Percentiles rank a stretch among this genome's conserved stretches.
These are phyloP conservation scores for Papilio polyxenes DNA, from an alignment of 1,140 invertebrate species.

Conservation along the genomic window DNA sequence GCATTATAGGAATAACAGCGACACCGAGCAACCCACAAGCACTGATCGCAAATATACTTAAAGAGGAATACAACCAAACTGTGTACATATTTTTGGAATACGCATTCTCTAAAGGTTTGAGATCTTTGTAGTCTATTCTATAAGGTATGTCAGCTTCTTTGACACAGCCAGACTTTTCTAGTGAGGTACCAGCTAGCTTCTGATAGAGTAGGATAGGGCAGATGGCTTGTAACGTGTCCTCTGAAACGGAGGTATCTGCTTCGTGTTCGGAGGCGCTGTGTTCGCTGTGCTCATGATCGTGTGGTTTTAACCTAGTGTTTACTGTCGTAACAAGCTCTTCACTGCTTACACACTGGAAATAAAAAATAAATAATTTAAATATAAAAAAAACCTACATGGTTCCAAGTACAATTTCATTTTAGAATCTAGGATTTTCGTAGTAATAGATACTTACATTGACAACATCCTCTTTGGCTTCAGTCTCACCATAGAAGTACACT, in stretches of 20 bases:
- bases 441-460: conserved; percentile 66
- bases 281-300: conserved; percentile 47
- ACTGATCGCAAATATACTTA: conserved; percentile 91
- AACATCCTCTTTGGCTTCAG: conserved; percentile 72
- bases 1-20: conserved; percentile 93
- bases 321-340: conserved; percentile 73
- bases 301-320: conserved; percentile 70
- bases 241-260: conserved; percentile 55
- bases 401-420: not conserved
- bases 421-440: not conserved
- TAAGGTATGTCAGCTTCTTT: conserved; percentile 60
- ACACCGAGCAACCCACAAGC: conserved; percentile 91
- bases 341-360: conserved; percentile 77
- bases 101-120: conserved; percentile 50
- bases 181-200: conserved; percentile 78
- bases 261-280: conserved; percentile 59
- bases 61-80: conserved; percentile 91
- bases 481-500: conserved; percentile 58
- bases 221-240: conserved; percentile 78
- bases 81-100: conserved; percentile 70
- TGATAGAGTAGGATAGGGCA: conserved; percentile 86
- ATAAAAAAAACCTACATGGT: no score
- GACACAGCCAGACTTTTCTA: conserved; percentile 82
- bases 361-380: conserved; percentile 28
- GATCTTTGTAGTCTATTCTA: conserved; percentile 41